Base-by-base conservation (phyloP, 2,888 invertebrate genomes). In the Lasioglossum pauxillum region DNA sequence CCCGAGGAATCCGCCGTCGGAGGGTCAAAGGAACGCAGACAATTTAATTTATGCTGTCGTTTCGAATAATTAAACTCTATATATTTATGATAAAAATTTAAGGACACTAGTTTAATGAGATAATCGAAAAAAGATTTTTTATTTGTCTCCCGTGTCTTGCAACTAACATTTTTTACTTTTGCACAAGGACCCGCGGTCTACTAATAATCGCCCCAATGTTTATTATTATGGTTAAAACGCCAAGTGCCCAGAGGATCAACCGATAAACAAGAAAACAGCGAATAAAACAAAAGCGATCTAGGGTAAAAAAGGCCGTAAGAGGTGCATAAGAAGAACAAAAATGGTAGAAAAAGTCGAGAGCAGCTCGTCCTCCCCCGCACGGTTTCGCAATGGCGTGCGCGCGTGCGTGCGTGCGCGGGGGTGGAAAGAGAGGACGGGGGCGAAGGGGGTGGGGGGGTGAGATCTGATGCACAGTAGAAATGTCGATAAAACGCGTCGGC, bases 401-500 rank as follows among this genome's bases (percentile, higher is more conserved):
- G 74, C 80, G 60, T 60, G 75, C 49, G 75, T 49, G 73, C 73
- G 73, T 49, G 73, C 31, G 74, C 16, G 75, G 78, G 75, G 44
- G 60, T 60, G 60, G 60, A 27, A 27, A 60, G 53, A 10, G 53
- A 8, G 53, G 23, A 3, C 0, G 14, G 14, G 27, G n/a, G 35
- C 35, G 35, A 35, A 35, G 35, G 3, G 57, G 4, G 5, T 1
- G 27, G 41, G 71, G 46, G 76, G 46, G 35, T 76, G 73, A 67
- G 78, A 78, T 79, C 77, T 77, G 86, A 80, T 85, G 86, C 81
- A 86, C 71, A 88, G 92, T 92, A 94, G 94, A 94, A 95, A 94
- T 94, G 94, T 95, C 94, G 94, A 95, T 94, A 95, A 94, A 94
- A 94, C 93, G 93, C 92, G 93, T 93, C 91, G 92, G 93, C 95